Evolutionary conservation across 2,797 vertebrate genomes (phyloP).

Genomic region (Poecilia velifera): DNA sequence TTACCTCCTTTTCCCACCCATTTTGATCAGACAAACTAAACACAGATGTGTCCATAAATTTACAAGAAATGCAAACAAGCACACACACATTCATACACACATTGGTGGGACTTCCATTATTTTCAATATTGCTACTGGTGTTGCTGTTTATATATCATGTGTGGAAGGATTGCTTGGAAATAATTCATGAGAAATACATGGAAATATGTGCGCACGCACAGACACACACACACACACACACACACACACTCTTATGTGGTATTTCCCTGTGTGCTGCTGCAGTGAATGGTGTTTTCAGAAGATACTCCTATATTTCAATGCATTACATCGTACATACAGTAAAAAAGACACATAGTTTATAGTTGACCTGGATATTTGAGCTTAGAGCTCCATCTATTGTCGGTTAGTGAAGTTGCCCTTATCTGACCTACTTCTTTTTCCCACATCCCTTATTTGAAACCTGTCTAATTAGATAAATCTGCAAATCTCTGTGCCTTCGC

Average conservation of each 20-base stretch:
- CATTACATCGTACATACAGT: slow-evolving; percentile 75
- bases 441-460: slow-evolving; percentile 20
- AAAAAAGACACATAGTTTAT: slow-evolving; percentile 67
- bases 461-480: slow-evolving; percentile 54
- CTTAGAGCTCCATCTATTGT: slow-evolving; percentile 76
- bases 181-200: slow-evolving; percentile 37
- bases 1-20: slow-evolving; percentile 67
- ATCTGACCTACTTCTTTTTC: slow-evolving; percentile 41
- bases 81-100: slow-evolving; percentile 17
- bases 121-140: slow-evolving; percentile 53
- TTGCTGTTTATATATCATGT: slow-evolving; percentile 59
- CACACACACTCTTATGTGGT: slow-evolving; percentile 59
- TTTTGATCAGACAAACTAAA: slow-evolving; percentile 52
- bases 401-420: slow-evolving; percentile 71
- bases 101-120: slow-evolving; percentile 24
- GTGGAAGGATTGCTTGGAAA: slow-evolving; percentile 56
- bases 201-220: neutral
- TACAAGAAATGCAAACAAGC: slow-evolving; percentile 36
- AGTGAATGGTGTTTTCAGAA: slow-evolving; percentile 77
- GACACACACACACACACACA: slow-evolving; percentile 15
- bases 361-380: slow-evolving; percentile 72
- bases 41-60: slow-evolving; percentile 63
- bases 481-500: slow-evolving; percentile 79
- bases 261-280: slow-evolving; percentile 73
- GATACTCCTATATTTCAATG: slow-evolving; percentile 76